These are phyloP conservation scores for Tryphoninae sp. DNA, from an alignment of 2,888 invertebrate genomes.

Conservation along the genomic window DNA sequence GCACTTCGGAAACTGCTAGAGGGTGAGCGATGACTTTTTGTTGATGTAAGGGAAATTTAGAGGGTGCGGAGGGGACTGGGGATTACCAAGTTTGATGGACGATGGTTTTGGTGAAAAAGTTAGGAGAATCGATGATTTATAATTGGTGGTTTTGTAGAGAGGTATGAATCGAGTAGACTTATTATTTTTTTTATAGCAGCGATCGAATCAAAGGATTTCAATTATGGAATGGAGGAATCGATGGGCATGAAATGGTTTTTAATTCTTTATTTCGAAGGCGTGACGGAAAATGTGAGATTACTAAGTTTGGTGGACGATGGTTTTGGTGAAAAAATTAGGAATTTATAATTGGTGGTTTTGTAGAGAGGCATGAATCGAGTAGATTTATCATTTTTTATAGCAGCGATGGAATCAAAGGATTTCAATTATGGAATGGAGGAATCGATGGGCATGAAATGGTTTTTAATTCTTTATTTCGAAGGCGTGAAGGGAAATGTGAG, in stretches of 20 bases:
- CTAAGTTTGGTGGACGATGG: not conserved
- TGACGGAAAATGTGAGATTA: not conserved
- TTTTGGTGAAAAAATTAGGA: not conserved
- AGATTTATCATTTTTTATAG: not conserved
- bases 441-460: not conserved
- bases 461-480: not conserved
- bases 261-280: not conserved
- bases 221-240: not conserved
- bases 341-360: not conserved
- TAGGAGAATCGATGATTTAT: not conserved
- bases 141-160: not conserved
- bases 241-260: not conserved
- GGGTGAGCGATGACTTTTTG: slow-evolving; percentile 72
- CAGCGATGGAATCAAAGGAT: not conserved
- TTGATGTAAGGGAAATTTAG: not conserved
- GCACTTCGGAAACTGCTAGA: slow-evolving; percentile 78
- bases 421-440: not conserved
- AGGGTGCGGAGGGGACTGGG: not conserved
- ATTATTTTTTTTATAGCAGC: not conserved
- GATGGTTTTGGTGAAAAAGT: not conserved
- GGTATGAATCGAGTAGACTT: not conserved
- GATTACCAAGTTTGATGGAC: not conserved
- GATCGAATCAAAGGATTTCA: not conserved
- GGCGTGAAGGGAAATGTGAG: not conserved
- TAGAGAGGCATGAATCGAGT: not conserved